phyloP scores from a whole-genome alignment of 2,797 vertebrate genomes.

The Gila robusta region DNA sequence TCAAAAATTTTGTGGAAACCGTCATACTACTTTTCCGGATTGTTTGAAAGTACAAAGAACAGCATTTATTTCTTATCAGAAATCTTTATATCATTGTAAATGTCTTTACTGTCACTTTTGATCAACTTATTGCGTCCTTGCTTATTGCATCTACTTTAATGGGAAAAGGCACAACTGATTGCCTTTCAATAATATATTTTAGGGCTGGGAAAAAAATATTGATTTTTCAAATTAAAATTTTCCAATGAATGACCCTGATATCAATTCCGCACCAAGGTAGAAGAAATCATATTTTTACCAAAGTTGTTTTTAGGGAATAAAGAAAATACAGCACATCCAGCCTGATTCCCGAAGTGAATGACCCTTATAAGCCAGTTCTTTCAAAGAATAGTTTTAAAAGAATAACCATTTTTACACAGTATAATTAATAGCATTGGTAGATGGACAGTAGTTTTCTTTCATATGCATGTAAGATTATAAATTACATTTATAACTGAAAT shows the following conservation, averaged over 20 bases:
- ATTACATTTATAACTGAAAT: neutral
- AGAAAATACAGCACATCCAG: neutral
- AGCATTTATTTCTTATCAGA: neutral
- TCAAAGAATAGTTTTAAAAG: neutral
- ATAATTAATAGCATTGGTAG: neutral
- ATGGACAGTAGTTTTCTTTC: neutral
- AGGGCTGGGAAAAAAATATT: neutral
- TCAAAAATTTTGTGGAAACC: neutral
- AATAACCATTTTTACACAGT: neutral
- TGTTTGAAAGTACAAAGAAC: neutral
- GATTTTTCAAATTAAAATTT: neutral
- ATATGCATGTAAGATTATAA: neutral
- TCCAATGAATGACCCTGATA: neutral
- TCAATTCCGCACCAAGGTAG: neutral
- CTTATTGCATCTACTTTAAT: neutral
- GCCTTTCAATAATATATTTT: neutral
- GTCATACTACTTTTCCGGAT: neutral
- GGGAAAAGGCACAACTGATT: neutral
- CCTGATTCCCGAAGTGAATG: neutral
- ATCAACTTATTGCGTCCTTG: neutral
- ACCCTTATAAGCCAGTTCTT: neutral
- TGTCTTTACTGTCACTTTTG: neutral
- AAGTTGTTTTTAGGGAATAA: neutral
- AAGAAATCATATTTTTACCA: neutral
- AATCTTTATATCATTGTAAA: neutral